Conservation (phyloP, 2,888 invertebrate species). For the Blastobasis lacticolella region DNA sequence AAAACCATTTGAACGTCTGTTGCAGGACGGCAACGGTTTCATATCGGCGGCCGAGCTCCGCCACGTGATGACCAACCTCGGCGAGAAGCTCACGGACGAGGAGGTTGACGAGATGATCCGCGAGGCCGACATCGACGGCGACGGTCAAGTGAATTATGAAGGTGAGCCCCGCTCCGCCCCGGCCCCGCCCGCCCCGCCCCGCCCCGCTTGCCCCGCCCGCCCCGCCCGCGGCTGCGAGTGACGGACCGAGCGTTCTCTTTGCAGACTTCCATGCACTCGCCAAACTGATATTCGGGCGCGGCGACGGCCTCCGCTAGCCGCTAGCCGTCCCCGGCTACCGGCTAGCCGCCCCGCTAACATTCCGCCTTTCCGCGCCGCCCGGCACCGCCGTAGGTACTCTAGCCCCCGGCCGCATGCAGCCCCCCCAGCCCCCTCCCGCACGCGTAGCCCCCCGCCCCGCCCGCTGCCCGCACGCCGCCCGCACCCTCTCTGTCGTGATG, state of each 20-base stretch:
- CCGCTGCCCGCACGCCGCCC: slow-evolving; percentile 17
- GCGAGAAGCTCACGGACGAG: slow-evolving; percentile 99
- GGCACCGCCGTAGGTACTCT: not conserved
- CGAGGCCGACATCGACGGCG: slow-evolving; percentile 99
- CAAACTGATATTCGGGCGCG: slow-evolving; percentile 80
- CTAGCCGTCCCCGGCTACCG: too few species aligned
- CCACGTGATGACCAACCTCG: slow-evolving; percentile 99
- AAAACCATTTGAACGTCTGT: not conserved
- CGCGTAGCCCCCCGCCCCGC: slow-evolving; percentile 27
- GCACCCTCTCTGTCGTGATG: not conserved
- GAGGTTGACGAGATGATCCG: slow-evolving; percentile 99
- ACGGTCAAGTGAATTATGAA: slow-evolving; percentile 99
- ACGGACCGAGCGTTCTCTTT: slow-evolving; percentile 67
- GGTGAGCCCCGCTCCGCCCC: slow-evolving; percentile 66
- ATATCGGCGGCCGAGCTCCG: slow-evolving; percentile 98
- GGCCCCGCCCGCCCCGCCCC: slow-evolving; percentile 6
- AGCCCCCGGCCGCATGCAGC: slow-evolving; percentile 33
- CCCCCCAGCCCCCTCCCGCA: slow-evolving; percentile 59
- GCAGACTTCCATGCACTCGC: slow-evolving; percentile 86
- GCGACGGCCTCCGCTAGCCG: slow-evolving; percentile 73
- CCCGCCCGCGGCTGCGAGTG: slow-evolving; percentile 1
- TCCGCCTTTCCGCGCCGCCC: not conserved
- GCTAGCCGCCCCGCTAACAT: not conserved
- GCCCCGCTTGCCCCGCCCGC: slow-evolving; percentile 9
- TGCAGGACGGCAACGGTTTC: slow-evolving; percentile 95